phyloP scores from a whole-genome alignment of 2,113 vertebrate genomes.

The Sisor rabdophorus region DNA sequence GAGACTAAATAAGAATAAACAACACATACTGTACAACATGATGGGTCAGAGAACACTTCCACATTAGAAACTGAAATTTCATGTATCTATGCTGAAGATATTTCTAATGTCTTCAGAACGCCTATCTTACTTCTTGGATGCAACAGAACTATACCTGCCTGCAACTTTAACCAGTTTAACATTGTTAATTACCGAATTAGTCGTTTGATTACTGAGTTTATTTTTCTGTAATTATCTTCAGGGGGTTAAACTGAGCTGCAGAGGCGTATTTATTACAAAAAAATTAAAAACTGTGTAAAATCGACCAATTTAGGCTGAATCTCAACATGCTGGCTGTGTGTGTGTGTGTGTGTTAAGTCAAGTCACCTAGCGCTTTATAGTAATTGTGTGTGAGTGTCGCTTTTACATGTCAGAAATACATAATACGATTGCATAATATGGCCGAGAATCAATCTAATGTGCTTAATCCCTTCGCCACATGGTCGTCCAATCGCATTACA shows the following conservation, averaged over 20 bases:
- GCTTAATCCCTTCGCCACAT: conserved; percentile 48
- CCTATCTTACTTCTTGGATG: no score
- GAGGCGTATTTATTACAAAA: not conserved
- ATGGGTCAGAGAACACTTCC: no score
- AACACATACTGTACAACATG: no score
- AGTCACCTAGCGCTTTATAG: no score
- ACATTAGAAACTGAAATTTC: no score
- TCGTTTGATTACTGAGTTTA: not conserved
- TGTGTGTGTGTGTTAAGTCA: conserved; percentile 2
- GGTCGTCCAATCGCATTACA: conserved; percentile 57
- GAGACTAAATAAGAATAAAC: no score
- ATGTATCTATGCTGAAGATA: no score
- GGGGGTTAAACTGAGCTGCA: not conserved
- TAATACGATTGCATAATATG: conserved; percentile 57
- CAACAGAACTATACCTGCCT: no score
- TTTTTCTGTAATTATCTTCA: not conserved
- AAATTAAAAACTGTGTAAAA: not conserved
- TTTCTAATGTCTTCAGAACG: not conserved
- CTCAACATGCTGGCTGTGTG: not conserved
- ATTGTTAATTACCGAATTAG: no score
- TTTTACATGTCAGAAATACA: conserved; percentile 11
- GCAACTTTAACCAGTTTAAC: not conserved
- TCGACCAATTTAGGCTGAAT: not conserved
- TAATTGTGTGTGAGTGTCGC: conserved; percentile 2
- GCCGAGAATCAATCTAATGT: conserved; percentile 63